Evolutionary conservation across 1,140 invertebrate species (phyloP).

Genomic region (Venustaconcha ellipsiformis): DNA sequence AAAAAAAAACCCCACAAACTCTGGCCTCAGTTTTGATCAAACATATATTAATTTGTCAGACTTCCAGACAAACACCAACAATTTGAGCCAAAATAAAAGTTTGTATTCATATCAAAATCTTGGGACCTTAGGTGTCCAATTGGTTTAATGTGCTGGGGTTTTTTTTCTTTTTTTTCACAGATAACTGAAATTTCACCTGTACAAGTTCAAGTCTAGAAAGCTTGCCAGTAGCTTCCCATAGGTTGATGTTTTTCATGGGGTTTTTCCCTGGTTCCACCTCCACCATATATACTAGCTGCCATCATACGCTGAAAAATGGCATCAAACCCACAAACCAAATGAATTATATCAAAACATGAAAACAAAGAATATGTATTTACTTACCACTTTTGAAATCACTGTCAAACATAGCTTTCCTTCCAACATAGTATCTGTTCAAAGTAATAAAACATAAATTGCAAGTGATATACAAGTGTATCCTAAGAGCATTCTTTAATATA

Average conservation of each 20-base stretch:
- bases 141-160: not conserved
- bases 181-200: not conserved
- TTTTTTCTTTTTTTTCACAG: not conserved
- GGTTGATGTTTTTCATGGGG: not conserved
- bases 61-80: too few relatives aligned
- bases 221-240: not conserved
- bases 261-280: too few relatives aligned
- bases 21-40: too few relatives aligned
- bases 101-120: not conserved
- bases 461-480: not conserved
- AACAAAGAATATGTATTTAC: slow-evolving; percentile 7
- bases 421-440: slow-evolving; percentile 85
- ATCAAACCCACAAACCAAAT: not conserved
- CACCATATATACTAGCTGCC: too few relatives aligned
- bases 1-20: too few relatives aligned
- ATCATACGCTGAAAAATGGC: too few relatives aligned
- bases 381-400: slow-evolving; percentile 89
- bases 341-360: not conserved
- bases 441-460: slow-evolving; percentile 28
- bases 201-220: not conserved
- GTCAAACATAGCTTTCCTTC: slow-evolving; percentile 98
- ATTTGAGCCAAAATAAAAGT: too few relatives aligned
- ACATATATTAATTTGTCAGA: too few relatives aligned
- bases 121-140: too few relatives aligned
- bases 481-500: not conserved